phyloP scores from a whole-genome alignment of 2,113 vertebrate genomes.

The Pagrus major region DNA sequence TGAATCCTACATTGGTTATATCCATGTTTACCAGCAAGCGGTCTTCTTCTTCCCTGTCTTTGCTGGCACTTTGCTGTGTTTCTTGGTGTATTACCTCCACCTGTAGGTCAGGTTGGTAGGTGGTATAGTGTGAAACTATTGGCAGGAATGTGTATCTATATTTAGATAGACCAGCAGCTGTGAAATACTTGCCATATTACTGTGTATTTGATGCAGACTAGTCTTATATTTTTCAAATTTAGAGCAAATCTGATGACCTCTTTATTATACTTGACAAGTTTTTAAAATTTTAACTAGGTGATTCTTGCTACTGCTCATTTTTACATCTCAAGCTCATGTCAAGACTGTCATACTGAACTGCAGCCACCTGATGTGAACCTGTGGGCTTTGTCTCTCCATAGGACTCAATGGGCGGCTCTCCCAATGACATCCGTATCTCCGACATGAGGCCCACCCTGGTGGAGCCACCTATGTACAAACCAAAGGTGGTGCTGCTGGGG shows the following conservation, averaged over 20 bases:
- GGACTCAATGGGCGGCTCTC: slow-evolving; percentile 96
- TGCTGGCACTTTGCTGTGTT: too few relatives aligned
- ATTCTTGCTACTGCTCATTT: neutral
- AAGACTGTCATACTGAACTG: neutral
- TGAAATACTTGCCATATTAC: neutral
- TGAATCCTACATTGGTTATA: neutral
- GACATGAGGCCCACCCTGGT: slow-evolving; percentile 97
- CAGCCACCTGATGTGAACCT: slow-evolving; percentile 5
- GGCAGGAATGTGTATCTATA: neutral
- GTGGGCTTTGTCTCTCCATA: slow-evolving; percentile 70
- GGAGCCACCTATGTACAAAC: slow-evolving; percentile 96
- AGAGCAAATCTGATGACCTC: too few relatives aligned
- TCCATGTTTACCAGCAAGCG: neutral
- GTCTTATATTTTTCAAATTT: neutral
- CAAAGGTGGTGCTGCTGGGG: slow-evolving; percentile 97
- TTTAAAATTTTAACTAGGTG: neutral
- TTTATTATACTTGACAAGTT: too few relatives aligned
- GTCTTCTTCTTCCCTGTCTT: neutral
- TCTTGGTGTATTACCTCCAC: neutral
- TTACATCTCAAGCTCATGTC: too few relatives aligned
- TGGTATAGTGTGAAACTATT: neutral
- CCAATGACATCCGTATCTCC: slow-evolving; percentile 97
- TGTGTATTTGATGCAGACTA: neutral
- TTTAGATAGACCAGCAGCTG: neutral
- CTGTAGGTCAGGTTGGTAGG: neutral